Conservation (phyloP, 2,113 vertebrate species). For the Gambusia affinis region DNA sequence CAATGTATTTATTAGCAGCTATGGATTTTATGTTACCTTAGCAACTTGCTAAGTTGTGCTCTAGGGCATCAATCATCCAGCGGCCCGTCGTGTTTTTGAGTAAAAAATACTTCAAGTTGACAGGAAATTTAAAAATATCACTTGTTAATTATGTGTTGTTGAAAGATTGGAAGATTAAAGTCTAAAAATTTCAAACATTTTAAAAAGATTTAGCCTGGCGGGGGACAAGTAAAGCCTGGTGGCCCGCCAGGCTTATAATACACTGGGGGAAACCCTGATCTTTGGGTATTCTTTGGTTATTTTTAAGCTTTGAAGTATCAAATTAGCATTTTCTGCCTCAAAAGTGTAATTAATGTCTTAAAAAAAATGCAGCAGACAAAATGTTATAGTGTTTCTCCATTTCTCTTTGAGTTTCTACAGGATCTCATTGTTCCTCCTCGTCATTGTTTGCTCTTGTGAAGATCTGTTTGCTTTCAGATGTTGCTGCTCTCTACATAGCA, state of each 20-base stretch:
- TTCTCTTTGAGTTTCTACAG: constrained; percentile 28
- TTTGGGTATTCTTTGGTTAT: neutral
- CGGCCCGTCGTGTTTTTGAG: too few relatives aligned
- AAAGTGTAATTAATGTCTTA: constrained; percentile 30
- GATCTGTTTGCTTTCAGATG: constrained; percentile 33
- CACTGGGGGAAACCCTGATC: too few relatives aligned
- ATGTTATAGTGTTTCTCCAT: constrained; percentile 62
- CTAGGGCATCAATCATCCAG: too few relatives aligned
- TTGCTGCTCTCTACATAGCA: neutral
- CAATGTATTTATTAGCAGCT: constrained; percentile 47
- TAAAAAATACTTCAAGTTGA: too few relatives aligned
- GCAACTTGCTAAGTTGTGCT: too few relatives aligned
- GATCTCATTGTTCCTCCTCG: constrained; percentile 21
- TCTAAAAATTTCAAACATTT: too few relatives aligned
- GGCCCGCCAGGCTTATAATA: too few relatives aligned
- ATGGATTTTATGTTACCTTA: constrained; percentile 44
- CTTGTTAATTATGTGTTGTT: too few relatives aligned
- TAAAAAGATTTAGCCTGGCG: too few relatives aligned
- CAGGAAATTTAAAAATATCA: too few relatives aligned
- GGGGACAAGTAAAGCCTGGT: too few relatives aligned
- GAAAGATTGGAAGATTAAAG: too few relatives aligned
- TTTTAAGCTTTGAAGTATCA: constrained; percentile 14
- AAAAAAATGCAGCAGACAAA: constrained; percentile 16
- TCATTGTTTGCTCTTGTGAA: neutral
- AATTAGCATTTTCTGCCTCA: constrained; percentile 42